phyloP scores from a whole-genome alignment of 1,140 invertebrate genomes.

The Penaeus japonicus region DNA sequence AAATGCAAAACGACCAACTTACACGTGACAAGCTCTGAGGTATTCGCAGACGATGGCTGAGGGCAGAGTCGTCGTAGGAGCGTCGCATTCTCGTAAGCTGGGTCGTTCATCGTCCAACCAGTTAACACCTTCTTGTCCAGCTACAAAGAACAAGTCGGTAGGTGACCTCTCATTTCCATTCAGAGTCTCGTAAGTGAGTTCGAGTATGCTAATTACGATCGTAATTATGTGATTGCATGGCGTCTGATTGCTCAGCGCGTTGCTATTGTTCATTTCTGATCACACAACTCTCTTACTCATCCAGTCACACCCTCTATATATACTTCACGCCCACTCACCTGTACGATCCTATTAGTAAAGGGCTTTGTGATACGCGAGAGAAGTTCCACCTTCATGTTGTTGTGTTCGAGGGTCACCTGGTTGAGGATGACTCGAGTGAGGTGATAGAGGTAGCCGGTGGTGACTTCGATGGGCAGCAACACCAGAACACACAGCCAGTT shows the following conservation, averaged over 20 bases:
- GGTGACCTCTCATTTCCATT: background rate
- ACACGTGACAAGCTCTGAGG: too few species aligned
- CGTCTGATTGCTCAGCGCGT: too few species aligned
- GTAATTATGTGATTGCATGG: too few species aligned
- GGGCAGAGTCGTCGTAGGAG: constrained; percentile 58
- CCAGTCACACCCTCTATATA: background rate
- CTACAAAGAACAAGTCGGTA: constrained; percentile 55
- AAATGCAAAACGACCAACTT: too few species aligned
- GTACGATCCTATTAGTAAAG: constrained; percentile 53
- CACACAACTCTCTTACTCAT: background rate
- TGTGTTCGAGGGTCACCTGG: constrained; percentile 1
- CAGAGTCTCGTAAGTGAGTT: too few species aligned
- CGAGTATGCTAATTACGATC: too few species aligned
- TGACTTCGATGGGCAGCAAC: constrained; percentile 65
- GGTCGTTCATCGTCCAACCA: constrained; percentile 61
- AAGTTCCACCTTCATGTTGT: constrained; percentile 43
- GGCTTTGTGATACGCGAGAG: constrained; percentile 53
- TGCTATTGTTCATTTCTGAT: background rate
- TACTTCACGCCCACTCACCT: constrained; percentile 19
- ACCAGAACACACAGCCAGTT: constrained; percentile 66
- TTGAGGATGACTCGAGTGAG: constrained; percentile 47
- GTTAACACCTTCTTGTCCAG: constrained; percentile 66
- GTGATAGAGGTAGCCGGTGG: constrained; percentile 56
- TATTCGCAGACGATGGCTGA: background rate
- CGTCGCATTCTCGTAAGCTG: constrained; percentile 60